Conservation (phyloP, 2,888 invertebrate species). For the Drosophila quasianomalipes region DNA sequence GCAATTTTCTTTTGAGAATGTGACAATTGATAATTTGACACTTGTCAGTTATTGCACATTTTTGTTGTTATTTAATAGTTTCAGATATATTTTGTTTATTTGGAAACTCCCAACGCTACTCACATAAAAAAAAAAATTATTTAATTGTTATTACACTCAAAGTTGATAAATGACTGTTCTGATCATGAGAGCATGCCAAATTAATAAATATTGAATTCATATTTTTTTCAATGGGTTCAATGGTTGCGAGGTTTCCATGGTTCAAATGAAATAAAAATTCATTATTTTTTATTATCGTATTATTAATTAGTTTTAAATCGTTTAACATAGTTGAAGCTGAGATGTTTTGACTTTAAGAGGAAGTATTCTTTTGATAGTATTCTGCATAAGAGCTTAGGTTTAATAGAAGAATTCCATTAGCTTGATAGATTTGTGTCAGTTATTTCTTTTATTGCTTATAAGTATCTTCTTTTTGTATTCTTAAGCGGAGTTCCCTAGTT, state of each 20-base stretch:
- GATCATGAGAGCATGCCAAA: not conserved
- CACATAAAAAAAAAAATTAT: not conserved
- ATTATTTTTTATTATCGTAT: too few species aligned
- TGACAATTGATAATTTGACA: not conserved
- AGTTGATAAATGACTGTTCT: not conserved
- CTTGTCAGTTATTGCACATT: not conserved
- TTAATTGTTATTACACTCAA: not conserved
- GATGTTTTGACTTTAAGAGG: not conserved
- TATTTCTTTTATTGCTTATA: not conserved
- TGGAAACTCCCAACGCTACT: not conserved
- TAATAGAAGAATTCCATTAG: not conserved
- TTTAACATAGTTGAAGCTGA: not conserved
- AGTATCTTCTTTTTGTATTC: not conserved
- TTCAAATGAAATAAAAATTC: accelerated
- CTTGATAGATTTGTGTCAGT: not conserved
- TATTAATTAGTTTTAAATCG: not conserved
- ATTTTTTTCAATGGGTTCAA: too few species aligned
- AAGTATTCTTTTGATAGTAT: not conserved
- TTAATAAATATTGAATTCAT: not conserved
- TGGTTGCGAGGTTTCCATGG: not conserved
- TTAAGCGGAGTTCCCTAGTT: slow-evolving; percentile 2
- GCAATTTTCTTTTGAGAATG: not conserved
- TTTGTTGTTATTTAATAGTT: not conserved
- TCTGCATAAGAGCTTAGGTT: not conserved
- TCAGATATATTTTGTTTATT: not conserved